Base-by-base conservation (phyloP, 1,140 invertebrate genomes). In the Marisa cornuarietis region DNA sequence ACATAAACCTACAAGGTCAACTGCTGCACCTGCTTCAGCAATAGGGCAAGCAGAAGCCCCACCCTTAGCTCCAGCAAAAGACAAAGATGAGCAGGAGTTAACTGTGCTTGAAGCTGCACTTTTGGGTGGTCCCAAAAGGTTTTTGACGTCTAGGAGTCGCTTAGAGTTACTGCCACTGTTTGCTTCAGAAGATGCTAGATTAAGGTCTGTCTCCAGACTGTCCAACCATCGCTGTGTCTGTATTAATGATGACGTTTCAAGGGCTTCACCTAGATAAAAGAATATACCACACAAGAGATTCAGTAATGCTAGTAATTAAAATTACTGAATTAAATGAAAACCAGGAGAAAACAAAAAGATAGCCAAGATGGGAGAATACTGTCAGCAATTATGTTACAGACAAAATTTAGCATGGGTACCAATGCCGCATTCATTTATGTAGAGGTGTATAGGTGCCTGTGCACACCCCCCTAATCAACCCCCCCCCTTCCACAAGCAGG, bases 161-260 rank as follows among this genome's bases (percentile, higher is more conserved):
- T 77, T 77, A 42, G 76, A 63, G 51, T 49, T 77, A 65, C 63
- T 51, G 6, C 63, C 76, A 24, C 31, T 4, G 65, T 77, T 77
- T 63, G 76, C 76, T 8, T 77, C 76, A 11, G 76, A 77, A 51
- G 76, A 77, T 24, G 63, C 76, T 5, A 77, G 58, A 63, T 77
- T 77, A n/a, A 77, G 76, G 51, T 77, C 76, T 18, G 76, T 77
- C 76, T 77, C 76, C 31, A 77, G 24, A 51, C 76, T 77, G 24
- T 77, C 76, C 42, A 77, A 65, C 76, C 76, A 77, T 5, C 76
- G 76, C 76, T 77, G 76, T n/a, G 76, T 77, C 76, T 77, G 76
- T n/a, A 77, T 63, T 8, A 63, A 63, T 14, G 51, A 31, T 24
- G 76, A 66, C 22, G 63, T 26, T 24, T 77, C 76, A 14, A n/a